Evolutionary conservation across 2,888 invertebrate genomes (phyloP).

Genomic region (Coremacera marginata): DNA sequence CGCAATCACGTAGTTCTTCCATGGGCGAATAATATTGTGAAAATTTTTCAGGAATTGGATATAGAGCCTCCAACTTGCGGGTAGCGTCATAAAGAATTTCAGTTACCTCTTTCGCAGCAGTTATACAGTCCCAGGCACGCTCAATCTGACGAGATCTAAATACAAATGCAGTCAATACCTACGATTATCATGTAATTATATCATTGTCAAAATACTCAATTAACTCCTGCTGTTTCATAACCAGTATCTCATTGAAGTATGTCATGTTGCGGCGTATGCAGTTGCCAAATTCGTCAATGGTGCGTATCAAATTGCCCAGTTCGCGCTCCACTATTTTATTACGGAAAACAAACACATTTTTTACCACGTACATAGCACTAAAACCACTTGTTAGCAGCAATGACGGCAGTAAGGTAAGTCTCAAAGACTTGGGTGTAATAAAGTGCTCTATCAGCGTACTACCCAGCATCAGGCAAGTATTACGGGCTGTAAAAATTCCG

Average conservation of each 20-base stretch:
- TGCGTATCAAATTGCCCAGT: slow-evolving; percentile 61
- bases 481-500: slow-evolving; percentile 59
- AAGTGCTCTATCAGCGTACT: slow-evolving; percentile 61
- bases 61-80: slow-evolving; percentile 62
- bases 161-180: not conserved
- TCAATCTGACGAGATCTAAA: slow-evolving; percentile 64
- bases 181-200: not conserved
- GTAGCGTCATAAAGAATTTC: slow-evolving; percentile 67
- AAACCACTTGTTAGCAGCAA: slow-evolving; percentile 60
- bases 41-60: slow-evolving; percentile 59
- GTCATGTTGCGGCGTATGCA: slow-evolving; percentile 66
- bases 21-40: slow-evolving; percentile 64
- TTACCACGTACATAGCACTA: slow-evolving; percentile 59
- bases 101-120: slow-evolving; percentile 65
- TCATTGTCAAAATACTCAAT: slow-evolving; percentile 58
- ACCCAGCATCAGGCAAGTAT: slow-evolving; percentile 59
- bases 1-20: slow-evolving; percentile 67
- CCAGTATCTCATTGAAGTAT: slow-evolving; percentile 66
- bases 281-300: slow-evolving; percentile 66
- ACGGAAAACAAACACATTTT: slow-evolving; percentile 62
- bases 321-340: slow-evolving; percentile 63
- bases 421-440: slow-evolving; percentile 58
- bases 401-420: slow-evolving; percentile 59
- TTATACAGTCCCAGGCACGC: slow-evolving; percentile 67
- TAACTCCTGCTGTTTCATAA: slow-evolving; percentile 64